phyloP scores from a whole-genome alignment of 2,797 vertebrate species.

The Nyctibius grandis region DNA sequence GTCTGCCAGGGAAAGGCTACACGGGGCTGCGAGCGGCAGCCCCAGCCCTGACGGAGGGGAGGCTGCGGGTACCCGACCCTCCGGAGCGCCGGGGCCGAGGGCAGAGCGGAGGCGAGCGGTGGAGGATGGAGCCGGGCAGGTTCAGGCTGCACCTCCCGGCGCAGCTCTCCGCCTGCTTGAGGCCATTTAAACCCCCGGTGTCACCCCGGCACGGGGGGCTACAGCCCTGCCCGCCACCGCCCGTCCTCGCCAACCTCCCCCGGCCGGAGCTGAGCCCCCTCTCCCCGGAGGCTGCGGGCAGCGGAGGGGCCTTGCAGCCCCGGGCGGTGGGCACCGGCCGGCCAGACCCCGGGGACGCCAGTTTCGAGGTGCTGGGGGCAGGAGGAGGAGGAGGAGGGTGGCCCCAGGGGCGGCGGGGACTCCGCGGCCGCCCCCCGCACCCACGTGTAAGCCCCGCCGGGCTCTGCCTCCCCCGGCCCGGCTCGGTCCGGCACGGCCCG shows the following conservation, averaged over 20 bases:
- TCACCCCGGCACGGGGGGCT: background rate
- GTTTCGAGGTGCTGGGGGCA: background rate
- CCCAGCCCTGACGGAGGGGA: background rate
- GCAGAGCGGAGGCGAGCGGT: background rate
- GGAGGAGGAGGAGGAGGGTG: too few species aligned
- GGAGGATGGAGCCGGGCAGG: background rate
- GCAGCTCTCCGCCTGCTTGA: background rate
- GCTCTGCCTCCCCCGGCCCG: background rate
- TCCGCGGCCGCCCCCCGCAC: background rate
- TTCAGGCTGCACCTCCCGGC: background rate
- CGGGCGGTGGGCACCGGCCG: background rate
- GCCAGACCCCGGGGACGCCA: background rate
- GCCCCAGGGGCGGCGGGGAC: background rate
- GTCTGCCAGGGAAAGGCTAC: background rate
- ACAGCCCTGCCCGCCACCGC: background rate
- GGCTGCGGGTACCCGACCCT: background rate
- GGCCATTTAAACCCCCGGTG: background rate
- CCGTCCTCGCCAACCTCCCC: background rate
- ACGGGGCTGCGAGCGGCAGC: background rate
- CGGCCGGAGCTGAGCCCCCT: background rate
- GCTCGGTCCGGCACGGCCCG: background rate
- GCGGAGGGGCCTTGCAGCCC: background rate
- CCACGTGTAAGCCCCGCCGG: background rate
- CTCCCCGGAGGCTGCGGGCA: background rate
- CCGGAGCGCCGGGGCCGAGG: background rate